Evolutionary conservation across 92 coral and sea anemone genomes (phyloP), one percentile per base, ranked within the genome.

Genomic region (Parazoanthus swiftii): DNA sequence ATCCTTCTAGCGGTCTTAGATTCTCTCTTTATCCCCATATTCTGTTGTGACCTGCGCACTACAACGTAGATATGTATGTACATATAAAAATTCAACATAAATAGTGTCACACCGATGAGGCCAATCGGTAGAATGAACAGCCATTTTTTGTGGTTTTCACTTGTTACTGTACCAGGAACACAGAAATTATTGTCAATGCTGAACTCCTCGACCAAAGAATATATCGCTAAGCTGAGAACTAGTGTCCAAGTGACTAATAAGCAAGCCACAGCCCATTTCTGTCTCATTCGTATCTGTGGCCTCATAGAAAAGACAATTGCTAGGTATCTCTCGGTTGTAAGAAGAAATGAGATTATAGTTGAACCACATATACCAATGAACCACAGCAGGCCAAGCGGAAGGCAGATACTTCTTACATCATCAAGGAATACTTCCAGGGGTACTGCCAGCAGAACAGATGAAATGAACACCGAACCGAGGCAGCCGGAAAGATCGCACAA

Each of bases 331-430:
- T 94, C 98, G 18, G 79, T 67, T 59, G 95, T 93, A 14, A 94
- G 78, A 14, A 94, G 77, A 8, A 86, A 58, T 6, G 95, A 91
- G 5, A 95, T 88, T 29, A 87, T 78, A 39, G 93, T 89, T 4
- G 94, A 92, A 5, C 73, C 83, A 25, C 88, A 77, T 33, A 93
- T 93, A 1, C 94, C 95, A 65, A 88, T 58, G 14, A 89, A 89
- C 98, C 98, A 94, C 88, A 94, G 76, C 77, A 91, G 85, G 0
- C 98, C 98, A 50, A 94, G 81, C 8, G 91, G 89, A 6, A 93
- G 91, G 46, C 98, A 94, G 2, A 93, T 78, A 1, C 44, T 39
- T 58, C 76, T 39, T 38, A 91, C 50, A 70, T 43, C 80, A 0
- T 58, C 25, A 23, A 88, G 26, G 58, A 91, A 93, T 4, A 5